phyloP scores from a whole-genome alignment of 2,113 vertebrate genomes.

The Telmatochromis sp. region DNA sequence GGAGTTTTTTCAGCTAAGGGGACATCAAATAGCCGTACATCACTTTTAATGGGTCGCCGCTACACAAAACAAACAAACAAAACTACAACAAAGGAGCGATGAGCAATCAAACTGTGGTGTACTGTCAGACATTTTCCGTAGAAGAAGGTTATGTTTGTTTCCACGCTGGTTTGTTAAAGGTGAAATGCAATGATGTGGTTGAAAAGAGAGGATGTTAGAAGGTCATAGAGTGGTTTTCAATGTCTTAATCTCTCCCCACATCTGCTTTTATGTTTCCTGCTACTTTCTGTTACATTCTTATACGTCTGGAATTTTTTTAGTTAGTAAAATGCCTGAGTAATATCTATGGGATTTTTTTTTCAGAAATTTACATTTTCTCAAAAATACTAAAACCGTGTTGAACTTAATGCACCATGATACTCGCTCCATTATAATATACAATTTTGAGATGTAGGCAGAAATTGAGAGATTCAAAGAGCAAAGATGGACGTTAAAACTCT shows the following conservation, averaged over 20 bases:
- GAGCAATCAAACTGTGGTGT: not conserved
- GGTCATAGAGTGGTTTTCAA: conserved; percentile 16
- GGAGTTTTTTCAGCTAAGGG: not conserved
- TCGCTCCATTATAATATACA: not conserved
- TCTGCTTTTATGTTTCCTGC: not conserved
- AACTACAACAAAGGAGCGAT: not conserved
- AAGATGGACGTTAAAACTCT: not conserved
- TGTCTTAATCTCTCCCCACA: not conserved
- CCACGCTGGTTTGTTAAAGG: not conserved
- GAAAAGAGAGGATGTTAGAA: conserved; percentile 41
- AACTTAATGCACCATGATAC: not conserved
- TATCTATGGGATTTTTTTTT: not conserved
- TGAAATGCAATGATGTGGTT: conserved; percentile 24
- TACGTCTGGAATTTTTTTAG: not conserved
- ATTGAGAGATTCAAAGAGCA: not conserved
- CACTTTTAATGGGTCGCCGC: not conserved
- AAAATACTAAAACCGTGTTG: not conserved
- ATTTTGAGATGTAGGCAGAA: not conserved
- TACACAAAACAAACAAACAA: not conserved
- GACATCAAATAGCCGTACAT: not conserved
- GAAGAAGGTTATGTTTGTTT: conserved; percentile 19
- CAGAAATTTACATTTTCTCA: not conserved
- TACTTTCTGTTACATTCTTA: not conserved
- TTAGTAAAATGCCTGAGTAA: not conserved
- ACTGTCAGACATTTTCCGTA: conserved; percentile 30